phyloP scores from a whole-genome alignment of 2,113 vertebrate species.

The Ranitomeya variabilis region DNA sequence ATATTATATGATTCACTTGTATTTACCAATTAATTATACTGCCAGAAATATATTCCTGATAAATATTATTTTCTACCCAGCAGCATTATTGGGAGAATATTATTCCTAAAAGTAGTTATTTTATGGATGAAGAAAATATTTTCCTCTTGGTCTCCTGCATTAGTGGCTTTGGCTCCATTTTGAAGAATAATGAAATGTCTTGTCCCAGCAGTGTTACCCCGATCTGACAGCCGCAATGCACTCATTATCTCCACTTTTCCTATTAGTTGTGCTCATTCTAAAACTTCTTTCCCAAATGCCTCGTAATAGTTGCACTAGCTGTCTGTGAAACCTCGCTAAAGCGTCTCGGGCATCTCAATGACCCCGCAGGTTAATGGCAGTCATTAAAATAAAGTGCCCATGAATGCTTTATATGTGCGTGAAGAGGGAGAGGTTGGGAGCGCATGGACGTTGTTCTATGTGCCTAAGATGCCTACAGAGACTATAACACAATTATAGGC shows the following conservation, averaged over 20 bases:
- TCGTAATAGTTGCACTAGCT: constrained; percentile 40
- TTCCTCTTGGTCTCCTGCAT: neutral
- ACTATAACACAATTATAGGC: constrained; percentile 44
- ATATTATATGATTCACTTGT: neutral
- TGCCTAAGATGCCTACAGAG: constrained; percentile 18
- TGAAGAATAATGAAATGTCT: neutral
- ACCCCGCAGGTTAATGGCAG: constrained; percentile 38
- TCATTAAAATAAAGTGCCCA: constrained; percentile 54
- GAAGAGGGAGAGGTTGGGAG: neutral
- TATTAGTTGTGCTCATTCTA: constrained; percentile 30
- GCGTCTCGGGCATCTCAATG: constrained; percentile 16
- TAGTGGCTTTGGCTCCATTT: neutral
- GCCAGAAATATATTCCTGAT: neutral
- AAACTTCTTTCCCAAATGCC: constrained; percentile 28
- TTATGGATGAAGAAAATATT: neutral
- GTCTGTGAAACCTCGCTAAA: constrained; percentile 30
- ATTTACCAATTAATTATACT: neutral
- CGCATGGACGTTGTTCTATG: neutral
- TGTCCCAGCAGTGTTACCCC: neutral
- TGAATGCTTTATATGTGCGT: constrained; percentile 43
- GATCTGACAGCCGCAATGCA: neutral
- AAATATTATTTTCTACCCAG: neutral
- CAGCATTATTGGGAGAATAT: neutral
- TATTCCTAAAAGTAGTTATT: neutral
- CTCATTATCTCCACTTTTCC: neutral